Percentiles rank a stretch among this genome's conserved stretches.
phyloP scores from a whole-genome alignment of 2,888 invertebrate species.

The Synanthedon myopaeformis region DNA sequence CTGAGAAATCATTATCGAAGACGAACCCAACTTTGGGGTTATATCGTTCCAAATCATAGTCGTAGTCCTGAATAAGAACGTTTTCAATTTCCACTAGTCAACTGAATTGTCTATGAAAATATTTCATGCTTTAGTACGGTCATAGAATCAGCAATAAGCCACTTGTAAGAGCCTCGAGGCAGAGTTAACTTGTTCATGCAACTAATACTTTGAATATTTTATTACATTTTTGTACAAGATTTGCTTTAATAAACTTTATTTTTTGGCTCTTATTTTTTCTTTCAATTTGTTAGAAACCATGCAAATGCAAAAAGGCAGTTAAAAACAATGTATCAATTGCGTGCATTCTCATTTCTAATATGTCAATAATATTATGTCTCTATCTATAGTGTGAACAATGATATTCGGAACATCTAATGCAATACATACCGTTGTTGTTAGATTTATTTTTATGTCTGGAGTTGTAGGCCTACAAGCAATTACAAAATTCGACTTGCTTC shows the following conservation, averaged over 20 bases:
- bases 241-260: constrained; percentile 13
- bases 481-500: constrained; percentile 31
- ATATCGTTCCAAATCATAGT: constrained; percentile 36
- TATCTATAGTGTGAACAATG: neutral
- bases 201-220: constrained; percentile 4
- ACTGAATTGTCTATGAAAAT: constrained; percentile 10
- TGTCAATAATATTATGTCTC: neutral
- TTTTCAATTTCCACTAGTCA: constrained; percentile 22
- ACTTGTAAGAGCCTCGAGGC: constrained; percentile 22
- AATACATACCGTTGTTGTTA: constrained; percentile 51
- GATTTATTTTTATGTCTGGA: constrained; percentile 46
- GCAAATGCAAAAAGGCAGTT: neutral
- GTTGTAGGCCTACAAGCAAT: constrained; percentile 61
- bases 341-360: neutral
- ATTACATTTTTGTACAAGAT: constrained; percentile 4
- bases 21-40: constrained; percentile 57
- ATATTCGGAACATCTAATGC: neutral
- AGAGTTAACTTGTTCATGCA: constrained; percentile 12
- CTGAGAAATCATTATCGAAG: constrained; percentile 34
- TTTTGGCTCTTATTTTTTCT: neutral
- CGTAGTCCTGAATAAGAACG: constrained; percentile 53
- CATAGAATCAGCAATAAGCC: constrained; percentile 36
- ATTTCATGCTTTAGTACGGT: constrained; percentile 36
- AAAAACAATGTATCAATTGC: neutral
- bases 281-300: neutral